Conservation (phyloP, 2,797 vertebrate genomes). For the Buceros bicornis region DNA sequence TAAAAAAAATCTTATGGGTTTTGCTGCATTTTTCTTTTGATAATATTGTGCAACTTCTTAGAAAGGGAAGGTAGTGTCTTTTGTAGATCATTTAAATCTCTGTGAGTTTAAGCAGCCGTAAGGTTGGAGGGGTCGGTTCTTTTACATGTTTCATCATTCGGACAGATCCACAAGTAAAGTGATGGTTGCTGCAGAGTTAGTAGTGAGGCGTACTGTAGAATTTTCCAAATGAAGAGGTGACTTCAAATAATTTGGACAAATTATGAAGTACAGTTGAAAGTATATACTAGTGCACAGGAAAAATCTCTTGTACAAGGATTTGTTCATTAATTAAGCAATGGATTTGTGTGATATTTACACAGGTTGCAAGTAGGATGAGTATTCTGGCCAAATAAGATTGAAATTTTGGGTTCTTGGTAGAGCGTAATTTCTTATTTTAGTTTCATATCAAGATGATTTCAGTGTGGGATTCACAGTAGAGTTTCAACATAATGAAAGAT, state of each 20-base stretch:
- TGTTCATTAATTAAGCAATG: background rate
- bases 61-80: background rate
- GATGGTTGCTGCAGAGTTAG: background rate
- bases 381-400: background rate
- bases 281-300: background rate
- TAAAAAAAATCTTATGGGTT: background rate
- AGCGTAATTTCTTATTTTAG: background rate
- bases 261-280: background rate
- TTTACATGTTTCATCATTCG: background rate
- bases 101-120: background rate
- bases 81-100: background rate
- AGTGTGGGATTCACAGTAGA: background rate
- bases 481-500: background rate
- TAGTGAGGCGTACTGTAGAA: background rate
- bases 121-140: background rate
- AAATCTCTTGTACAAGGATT: background rate
- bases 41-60: background rate
- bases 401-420: background rate
- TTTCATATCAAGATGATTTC: background rate
- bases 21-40: background rate
- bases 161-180: background rate
- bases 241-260: background rate
- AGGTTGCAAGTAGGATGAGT: background rate
- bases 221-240: background rate
- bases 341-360: background rate